Percentiles rank a stretch among this genome's conserved stretches.
These are phyloP conservation scores for Lissonota sp. DNA, from an alignment of 2,888 invertebrate species.

Conservation along the genomic window DNA sequence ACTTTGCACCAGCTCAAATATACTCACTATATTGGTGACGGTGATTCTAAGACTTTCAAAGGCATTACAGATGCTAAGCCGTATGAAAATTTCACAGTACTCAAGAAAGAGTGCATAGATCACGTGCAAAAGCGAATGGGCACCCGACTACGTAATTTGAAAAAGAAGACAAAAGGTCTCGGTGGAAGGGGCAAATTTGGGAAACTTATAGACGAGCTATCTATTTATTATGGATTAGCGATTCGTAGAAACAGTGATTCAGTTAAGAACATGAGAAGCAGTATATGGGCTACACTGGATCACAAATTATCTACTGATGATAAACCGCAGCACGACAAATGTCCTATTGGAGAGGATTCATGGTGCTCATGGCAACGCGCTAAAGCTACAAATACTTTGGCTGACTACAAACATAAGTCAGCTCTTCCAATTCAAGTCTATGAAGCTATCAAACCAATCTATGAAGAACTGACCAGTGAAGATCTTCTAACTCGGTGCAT, in stretches of 20 bases:
- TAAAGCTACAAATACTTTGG: constrained; percentile 49
- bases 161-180: constrained; percentile 31
- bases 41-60: constrained; percentile 66
- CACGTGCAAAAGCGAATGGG: constrained; percentile 72
- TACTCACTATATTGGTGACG: constrained; percentile 65
- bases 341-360: constrained; percentile 63
- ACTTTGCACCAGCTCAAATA: constrained; percentile 55
- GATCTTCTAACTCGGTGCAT: constrained; percentile 62
- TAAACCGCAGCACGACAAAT: constrained; percentile 68
- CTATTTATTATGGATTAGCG: constrained; percentile 58
- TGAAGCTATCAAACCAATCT: constrained; percentile 65
- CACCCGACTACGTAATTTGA: constrained; percentile 45
- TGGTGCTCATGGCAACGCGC: constrained; percentile 64
- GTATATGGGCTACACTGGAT: constrained; percentile 68
- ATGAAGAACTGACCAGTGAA: constrained; percentile 59
- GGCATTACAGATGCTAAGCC: constrained; percentile 55
- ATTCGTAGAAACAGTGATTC: constrained; percentile 59
- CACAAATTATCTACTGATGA: constrained; percentile 69
- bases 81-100: constrained; percentile 56
- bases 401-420: constrained; percentile 41
- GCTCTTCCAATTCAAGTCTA: constrained; percentile 56
- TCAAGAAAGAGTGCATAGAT: constrained; percentile 65
- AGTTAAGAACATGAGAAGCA: constrained; percentile 55
- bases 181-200: constrained; percentile 48
- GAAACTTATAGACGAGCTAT: constrained; percentile 50